Base-by-base conservation (phyloP, 2,888 invertebrate species). In the Caenorhabditis sulstoni region DNA sequence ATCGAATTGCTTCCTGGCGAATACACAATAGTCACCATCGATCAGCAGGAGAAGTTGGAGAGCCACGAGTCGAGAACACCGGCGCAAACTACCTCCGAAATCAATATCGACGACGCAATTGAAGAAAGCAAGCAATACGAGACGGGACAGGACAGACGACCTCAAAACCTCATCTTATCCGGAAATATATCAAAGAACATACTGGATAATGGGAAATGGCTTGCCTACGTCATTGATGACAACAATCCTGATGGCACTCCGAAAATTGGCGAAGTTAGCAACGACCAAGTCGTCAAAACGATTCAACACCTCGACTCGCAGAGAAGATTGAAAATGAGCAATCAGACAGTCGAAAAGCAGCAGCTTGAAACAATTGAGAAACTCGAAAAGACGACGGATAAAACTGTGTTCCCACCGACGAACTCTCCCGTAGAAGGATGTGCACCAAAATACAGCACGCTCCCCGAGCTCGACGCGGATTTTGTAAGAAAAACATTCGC, bases 221-320 rank as follows among this genome's bases (percentile, higher is more conserved):
- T 73, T 22, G 73, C 73, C 0, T 73, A 73, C n/a, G 64, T 73
- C 0, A 50, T 73, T 9, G 64, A 73, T 14, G 64, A 64, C 7
- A 64, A 73, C 11, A 41, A 73, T 29, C 49, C 70, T 0, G 9
- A 47, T 22, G 49, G 37, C 3, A 14, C 22, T 29, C 73, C 73
- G 29, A 57, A 29, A 62, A 20, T 64, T 44, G 73, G 62, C 9
- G 73, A 73, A 73, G 64, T 73, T 4, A 58, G 49, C 55, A 58
- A 47, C 4, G 73, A 64, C 12, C 49, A 57, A 11, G 64, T 73
- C 12, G 44, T 35, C 12, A 39, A 73, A 23, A 73, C 73, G 1
- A 64, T 73, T 16, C 45, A 55, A 16, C 18, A 58, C 14, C 41
- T 73, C 14, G 49, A 35, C 35, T 16, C 50, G 11, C 9, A 45